Evolutionary conservation across 2,113 vertebrate genomes (phyloP), one percentile per base, ranked within the genome.

Genomic region (Hoplias malabaricus): DNA sequence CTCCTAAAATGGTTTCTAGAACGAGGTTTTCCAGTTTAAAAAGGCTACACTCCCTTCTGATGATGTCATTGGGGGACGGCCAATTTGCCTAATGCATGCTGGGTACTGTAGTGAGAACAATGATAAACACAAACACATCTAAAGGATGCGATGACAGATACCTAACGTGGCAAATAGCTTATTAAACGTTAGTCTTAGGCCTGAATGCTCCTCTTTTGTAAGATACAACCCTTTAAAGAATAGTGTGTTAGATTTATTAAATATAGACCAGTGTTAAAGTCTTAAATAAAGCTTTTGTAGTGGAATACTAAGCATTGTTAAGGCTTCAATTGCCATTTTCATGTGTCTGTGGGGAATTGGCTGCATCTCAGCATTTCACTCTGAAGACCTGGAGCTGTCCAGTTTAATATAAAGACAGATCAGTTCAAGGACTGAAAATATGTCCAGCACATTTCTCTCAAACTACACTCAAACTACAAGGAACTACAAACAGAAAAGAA

Each of bases 391-490:
- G n/a, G n/a, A n/a, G 6, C 43, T 19, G 14, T n/a, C 43, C 57
- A 63, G 59, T 63, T 56, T n/a, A 10, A 62, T 34, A 33, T 31
- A 12, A 31, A 12, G 25, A 59, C 19, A 36, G n/a, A n/a, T n/a
- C n/a, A n/a, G n/a, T n/a, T n/a, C n/a, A n/a, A n/a, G n/a, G n/a
- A n/a, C n/a, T n/a, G n/a, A n/a, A n/a, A n/a, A n/a, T n/a, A n/a
- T n/a, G n/a, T n/a, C 34, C 59, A 21, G 33, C 31, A 19, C 21
- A 63, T 10, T 11, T 36, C 7, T 10, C 59, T 4, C 59, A 16
- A n/a, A 61, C 53, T 42, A 61, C 36, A 54, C 57, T 42, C 40
- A 73, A 73, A 73, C 70, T 54, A 73, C 70, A 27, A 38, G 36
- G 54, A 73, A 73, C 53, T 59, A n/a, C n/a, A 61, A 61, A 43